Conservation (phyloP, 1,140 invertebrate genomes). For the Ladona fulva region DNA sequence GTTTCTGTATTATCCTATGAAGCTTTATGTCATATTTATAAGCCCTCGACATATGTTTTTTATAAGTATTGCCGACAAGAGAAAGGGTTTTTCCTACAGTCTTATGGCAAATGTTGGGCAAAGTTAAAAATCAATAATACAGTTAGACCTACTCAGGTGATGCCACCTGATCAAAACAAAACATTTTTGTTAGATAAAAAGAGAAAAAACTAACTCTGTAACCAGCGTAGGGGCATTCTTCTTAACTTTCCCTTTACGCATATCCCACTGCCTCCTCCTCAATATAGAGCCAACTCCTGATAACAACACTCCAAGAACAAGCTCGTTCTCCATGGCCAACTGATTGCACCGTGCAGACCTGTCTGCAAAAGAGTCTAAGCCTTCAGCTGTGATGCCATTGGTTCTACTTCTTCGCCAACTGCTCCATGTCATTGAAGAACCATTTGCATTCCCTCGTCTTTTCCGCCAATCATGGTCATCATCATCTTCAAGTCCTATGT, state of each 20-base stretch:
- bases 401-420: background rate
- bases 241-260: conserved; percentile 39
- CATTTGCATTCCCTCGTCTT: background rate
- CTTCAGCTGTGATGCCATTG: background rate
- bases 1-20: too few relatives aligned
- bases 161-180: too few relatives aligned
- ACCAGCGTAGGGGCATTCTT: conserved; percentile 32
- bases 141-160: too few relatives aligned
- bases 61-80: too few relatives aligned
- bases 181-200: too few relatives aligned
- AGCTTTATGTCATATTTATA: too few relatives aligned
- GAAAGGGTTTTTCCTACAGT: too few relatives aligned
- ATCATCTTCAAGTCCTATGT: conserved; percentile 24
- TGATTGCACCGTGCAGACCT: conserved; percentile 28
- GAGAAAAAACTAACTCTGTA: conserved; percentile 36
- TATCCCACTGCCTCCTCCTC: conserved; percentile 33
- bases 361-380: background rate
- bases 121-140: too few relatives aligned
- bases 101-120: too few relatives aligned
- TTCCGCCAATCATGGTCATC: background rate
- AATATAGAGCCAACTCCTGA: conserved; percentile 42
- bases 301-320: conserved; percentile 40
- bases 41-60: too few relatives aligned
- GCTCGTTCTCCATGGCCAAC: conserved; percentile 40
- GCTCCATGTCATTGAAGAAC: background rate